phyloP scores from a whole-genome alignment of 2,113 vertebrate species.

The Tympanuchus pallidicinctus region DNA sequence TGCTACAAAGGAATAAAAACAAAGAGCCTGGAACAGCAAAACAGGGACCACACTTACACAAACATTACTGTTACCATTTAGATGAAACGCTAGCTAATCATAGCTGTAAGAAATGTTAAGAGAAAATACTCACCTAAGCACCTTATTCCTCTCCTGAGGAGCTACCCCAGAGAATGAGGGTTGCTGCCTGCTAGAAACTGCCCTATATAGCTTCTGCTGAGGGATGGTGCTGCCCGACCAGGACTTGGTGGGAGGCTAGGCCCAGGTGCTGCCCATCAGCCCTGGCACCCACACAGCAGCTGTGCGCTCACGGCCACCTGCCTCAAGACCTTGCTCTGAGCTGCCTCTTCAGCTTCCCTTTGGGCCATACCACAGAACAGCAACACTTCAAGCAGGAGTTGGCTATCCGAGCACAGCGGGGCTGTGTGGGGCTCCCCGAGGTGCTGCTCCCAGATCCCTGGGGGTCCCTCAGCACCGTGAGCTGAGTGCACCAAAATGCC shows the following conservation, averaged over 20 bases:
- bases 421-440: no score
- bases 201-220: rapidly evolving
- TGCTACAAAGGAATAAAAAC: rapidly evolving
- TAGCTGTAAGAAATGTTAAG: rapidly evolving
- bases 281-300: neutral
- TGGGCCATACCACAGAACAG: rapidly evolving
- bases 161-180: rapidly evolving
- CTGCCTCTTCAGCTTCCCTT: neutral
- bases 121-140: rapidly evolving
- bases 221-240: neutral
- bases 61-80: rapidly evolving
- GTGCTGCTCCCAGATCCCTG: rapidly evolving
- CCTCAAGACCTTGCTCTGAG: neutral
- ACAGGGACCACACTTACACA: rapidly evolving
- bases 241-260: neutral
- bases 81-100: rapidly evolving
- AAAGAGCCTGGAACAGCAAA: rapidly evolving
- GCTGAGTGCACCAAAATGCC: rapidly evolving
- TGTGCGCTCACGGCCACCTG: rapidly evolving
- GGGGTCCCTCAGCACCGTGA: rapidly evolving
- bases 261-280: neutral
- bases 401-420: rapidly evolving
- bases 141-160: rapidly evolving
- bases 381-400: neutral
- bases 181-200: rapidly evolving